Evolutionary conservation across 2,797 vertebrate genomes (phyloP).

Genomic region (Esox lucius): DNA sequence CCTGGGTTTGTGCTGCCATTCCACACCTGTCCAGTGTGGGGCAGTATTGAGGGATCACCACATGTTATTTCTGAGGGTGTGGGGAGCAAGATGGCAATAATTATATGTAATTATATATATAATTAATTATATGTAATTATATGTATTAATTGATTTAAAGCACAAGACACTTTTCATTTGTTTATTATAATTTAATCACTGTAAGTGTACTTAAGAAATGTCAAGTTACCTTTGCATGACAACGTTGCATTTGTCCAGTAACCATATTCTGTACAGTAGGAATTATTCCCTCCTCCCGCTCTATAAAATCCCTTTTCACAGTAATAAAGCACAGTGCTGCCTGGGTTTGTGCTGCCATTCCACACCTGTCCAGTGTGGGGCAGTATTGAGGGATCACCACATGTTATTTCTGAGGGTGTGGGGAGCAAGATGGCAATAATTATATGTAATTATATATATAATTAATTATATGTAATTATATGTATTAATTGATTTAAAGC

Average conservation of each 20-base stretch:
- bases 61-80: constrained; percentile 75
- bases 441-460: neutral
- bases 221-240: constrained; percentile 77
- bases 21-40: constrained; percentile 73
- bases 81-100: constrained; percentile 19
- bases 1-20: constrained; percentile 70
- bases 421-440: constrained; percentile 19
- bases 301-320: constrained; percentile 80
- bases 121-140: constrained; percentile 69
- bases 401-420: constrained; percentile 72
- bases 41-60: constrained; percentile 73
- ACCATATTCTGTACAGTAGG: constrained; percentile 73
- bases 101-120: no score
- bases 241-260: constrained; percentile 76
- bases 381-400: constrained; percentile 75
- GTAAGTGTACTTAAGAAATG: neutral
- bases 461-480: constrained; percentile 44
- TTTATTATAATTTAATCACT: neutral
- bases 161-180: neutral
- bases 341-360: constrained; percentile 67
- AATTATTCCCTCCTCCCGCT: constrained; percentile 60
- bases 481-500: neutral
- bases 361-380: constrained; percentile 73
- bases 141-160: neutral
- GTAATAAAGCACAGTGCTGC: constrained; percentile 73